phyloP scores from a whole-genome alignment of 2,888 invertebrate genomes.

The Globia sparganii region DNA sequence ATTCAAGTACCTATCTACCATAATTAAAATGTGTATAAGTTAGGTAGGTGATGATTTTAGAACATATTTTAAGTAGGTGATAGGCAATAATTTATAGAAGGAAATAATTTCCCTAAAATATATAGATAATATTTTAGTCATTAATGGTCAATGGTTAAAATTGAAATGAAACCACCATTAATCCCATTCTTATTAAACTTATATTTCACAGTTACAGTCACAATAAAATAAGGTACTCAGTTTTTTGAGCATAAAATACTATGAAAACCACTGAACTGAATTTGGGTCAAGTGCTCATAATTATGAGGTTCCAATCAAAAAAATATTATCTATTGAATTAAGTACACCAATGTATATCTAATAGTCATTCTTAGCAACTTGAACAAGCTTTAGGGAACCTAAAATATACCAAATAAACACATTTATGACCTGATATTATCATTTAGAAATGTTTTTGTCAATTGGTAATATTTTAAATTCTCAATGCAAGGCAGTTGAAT shows the following conservation, averaged over 20 bases:
- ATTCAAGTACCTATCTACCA: not conserved
- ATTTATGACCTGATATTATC: not conserved
- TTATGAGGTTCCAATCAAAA: slow-evolving; percentile 15
- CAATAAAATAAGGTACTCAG: not conserved
- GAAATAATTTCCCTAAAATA: not conserved
- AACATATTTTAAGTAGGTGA: not conserved
- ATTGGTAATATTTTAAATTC: not conserved
- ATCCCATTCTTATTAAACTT: not conserved
- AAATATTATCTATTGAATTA: not conserved
- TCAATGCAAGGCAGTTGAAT: not conserved
- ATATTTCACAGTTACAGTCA: not conserved
- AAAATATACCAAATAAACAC: not conserved
- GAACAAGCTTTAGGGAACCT: not conserved
- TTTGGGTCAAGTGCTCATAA: slow-evolving; percentile 48
- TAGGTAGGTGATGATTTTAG: not conserved
- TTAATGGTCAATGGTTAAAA: not conserved
- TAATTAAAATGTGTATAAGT: not conserved
- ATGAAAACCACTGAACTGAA: slow-evolving; percentile 28
- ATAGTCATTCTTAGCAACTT: not conserved
- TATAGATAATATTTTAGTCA: not conserved
- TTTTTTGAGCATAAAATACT: slow-evolving; percentile 1
- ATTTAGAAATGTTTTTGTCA: not conserved
- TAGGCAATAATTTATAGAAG: not conserved
- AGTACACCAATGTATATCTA: not conserved
- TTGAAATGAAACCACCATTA: too few species aligned